Percentiles rank a stretch among this genome's conserved stretches.
These are phyloP conservation scores for Austrofundulus limnaeus DNA, from an alignment of 2,113 vertebrate species.

Conservation along the genomic window DNA sequence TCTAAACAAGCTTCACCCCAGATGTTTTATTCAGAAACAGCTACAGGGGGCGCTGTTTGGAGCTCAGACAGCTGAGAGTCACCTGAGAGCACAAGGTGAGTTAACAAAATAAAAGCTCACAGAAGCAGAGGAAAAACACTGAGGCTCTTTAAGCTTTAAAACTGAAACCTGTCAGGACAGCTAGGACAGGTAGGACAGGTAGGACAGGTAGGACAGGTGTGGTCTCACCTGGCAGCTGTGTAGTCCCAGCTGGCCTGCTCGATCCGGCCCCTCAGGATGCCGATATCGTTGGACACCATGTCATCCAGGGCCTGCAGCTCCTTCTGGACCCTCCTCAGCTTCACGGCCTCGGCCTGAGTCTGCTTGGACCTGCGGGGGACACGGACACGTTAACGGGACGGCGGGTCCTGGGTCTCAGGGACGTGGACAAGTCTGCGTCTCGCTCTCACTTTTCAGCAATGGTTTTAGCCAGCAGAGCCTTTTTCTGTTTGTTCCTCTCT, in stretches of 20 bases:
- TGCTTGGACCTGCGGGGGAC: slow-evolving; percentile 84
- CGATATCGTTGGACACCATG: slow-evolving; percentile 92
- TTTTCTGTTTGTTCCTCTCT: slow-evolving; percentile 93
- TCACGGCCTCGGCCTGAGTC: slow-evolving; percentile 91
- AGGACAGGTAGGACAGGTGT: neutral
- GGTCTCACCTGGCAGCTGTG: slow-evolving; percentile 82
- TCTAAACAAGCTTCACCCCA: too few species aligned
- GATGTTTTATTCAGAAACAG: neutral
- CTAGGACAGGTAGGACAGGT: too few species aligned
- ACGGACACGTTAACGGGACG: neutral
- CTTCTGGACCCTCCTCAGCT: slow-evolving; percentile 91
- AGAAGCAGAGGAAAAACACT: neutral
- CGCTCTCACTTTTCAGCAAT: slow-evolving; percentile 91
- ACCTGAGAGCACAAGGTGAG: too few species aligned
- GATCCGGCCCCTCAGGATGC: slow-evolving; percentile 88
- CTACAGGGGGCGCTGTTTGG: neutral
- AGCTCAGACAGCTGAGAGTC: too few species aligned
- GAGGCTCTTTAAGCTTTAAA: too few species aligned
- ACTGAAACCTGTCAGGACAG: too few species aligned
- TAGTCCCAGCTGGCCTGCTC: slow-evolving; percentile 93
- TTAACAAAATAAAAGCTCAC: too few species aligned
- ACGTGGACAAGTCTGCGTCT: too few species aligned
- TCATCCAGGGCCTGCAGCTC: slow-evolving; percentile 93
- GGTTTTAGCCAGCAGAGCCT: slow-evolving; percentile 90
- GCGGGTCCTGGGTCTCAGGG: neutral